phyloP scores from a whole-genome alignment of 2,888 invertebrate species.

The Keiferia lycopersicella region DNA sequence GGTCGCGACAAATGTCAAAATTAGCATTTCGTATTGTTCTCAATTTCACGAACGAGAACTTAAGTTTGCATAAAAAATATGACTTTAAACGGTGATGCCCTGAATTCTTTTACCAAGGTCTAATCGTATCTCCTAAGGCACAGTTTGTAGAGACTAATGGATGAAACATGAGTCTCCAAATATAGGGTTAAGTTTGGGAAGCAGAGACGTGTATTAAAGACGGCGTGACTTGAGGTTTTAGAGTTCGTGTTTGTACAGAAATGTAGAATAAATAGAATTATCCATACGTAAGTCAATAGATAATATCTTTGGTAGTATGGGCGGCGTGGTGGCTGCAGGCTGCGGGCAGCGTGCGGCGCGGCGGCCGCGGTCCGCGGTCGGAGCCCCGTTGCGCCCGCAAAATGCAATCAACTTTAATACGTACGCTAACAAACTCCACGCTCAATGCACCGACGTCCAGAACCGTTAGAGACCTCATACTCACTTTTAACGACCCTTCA shows the following conservation, averaged over 20 bases:
- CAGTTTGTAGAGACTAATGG: not conserved
- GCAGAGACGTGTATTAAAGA: not conserved
- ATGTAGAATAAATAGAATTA: not conserved
- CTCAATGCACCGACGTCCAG: slow-evolving; percentile 3
- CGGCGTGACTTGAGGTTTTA: not conserved
- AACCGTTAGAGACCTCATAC: slow-evolving; percentile 9
- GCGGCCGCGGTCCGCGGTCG: slow-evolving; percentile 21
- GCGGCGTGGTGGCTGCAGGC: not conserved
- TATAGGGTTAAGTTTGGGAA: not conserved
- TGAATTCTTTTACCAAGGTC: not conserved
- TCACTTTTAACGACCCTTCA: not conserved
- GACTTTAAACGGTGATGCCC: not conserved
- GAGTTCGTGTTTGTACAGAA: not conserved
- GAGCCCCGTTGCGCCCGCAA: slow-evolving; percentile 28
- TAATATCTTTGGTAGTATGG: slow-evolving; percentile 5
- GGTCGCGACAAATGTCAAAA: slow-evolving; percentile 61
- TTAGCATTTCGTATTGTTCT: slow-evolving; percentile 62
- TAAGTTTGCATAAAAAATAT: not conserved
- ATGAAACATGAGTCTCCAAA: not conserved
- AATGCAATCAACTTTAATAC: slow-evolving; percentile 36
- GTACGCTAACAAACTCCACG: slow-evolving; percentile 30
- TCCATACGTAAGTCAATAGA: slow-evolving; percentile 9
- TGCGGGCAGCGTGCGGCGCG: not conserved
- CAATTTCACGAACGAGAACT: slow-evolving; percentile 37
- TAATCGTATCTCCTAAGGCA: not conserved